A percentile compares a stretch with the other conserved stretches of the same genome.
phyloP scores from a whole-genome alignment of 2,113 vertebrate species.

The Platanista minor region DNA sequence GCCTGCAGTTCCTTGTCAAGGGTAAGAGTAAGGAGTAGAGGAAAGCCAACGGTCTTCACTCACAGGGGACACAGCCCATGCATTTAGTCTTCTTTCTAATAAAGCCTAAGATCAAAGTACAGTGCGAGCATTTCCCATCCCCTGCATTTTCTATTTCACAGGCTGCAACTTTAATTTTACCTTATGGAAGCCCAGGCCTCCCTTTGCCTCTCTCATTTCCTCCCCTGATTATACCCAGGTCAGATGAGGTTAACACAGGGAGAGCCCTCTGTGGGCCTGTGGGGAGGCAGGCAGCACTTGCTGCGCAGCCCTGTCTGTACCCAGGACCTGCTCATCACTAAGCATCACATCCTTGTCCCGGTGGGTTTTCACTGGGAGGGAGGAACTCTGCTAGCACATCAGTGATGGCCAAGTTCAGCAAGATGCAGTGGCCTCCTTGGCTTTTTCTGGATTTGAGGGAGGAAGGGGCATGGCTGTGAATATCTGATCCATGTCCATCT shows the following conservation, averaged over 20 bases:
- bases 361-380: not conserved
- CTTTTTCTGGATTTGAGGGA: not conserved
- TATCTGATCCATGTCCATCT: not conserved
- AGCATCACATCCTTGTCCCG: not conserved
- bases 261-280: accelerated
- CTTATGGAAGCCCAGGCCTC: not conserved
- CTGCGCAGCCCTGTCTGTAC: not conserved
- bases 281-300: not conserved
- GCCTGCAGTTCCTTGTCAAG: constrained; percentile 21
- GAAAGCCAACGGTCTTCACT: not conserved
- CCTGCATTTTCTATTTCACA: not conserved
- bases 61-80: not conserved
- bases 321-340: not conserved
- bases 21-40: not conserved
- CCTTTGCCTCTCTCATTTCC: not conserved
- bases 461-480: no score
- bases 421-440: not conserved
- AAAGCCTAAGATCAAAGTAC: not conserved
- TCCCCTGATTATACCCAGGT: not conserved
- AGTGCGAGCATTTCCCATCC: not conserved
- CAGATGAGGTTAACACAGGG: not conserved
- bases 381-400: not conserved
- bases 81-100: not conserved
- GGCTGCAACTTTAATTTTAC: not conserved
- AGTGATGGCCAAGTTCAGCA: not conserved